A percentile compares a stretch with the other conserved stretches of the same genome.
phyloP scores from a whole-genome alignment of 2,888 invertebrate species.

The Acronicta psi region DNA sequence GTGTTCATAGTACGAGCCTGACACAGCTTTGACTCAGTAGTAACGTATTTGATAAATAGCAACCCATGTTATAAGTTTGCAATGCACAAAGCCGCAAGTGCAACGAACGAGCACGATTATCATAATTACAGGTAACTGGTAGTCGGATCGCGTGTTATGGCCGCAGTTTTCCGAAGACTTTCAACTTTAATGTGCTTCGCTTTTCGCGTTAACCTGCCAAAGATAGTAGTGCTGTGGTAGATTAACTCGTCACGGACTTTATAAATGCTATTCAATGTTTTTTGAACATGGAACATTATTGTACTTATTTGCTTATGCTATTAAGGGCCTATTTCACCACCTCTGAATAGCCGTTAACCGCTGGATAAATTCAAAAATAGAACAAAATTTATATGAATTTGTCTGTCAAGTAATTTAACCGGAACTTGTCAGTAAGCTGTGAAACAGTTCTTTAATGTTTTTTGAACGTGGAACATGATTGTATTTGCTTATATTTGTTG shows the following conservation, averaged over 20 bases:
- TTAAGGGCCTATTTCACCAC: no score
- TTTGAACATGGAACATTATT: not conserved
- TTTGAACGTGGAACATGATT: no score
- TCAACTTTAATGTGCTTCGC: constrained; percentile 34
- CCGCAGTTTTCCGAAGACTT: constrained; percentile 34
- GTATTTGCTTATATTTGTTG: no score
- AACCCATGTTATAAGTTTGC: constrained; percentile 11
- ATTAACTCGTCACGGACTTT: not conserved
- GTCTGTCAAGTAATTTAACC: no score
- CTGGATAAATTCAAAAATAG: no score
- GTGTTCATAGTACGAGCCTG: no score
- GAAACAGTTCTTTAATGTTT: no score
- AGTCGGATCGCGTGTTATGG: constrained; percentile 39
- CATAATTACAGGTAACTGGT: constrained; percentile 37
- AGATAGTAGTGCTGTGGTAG: not conserved
- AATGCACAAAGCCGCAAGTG: constrained; percentile 28
- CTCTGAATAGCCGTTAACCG: no score
- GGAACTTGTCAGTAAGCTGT: no score
- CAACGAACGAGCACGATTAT: constrained; percentile 38
- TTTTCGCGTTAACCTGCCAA: constrained; percentile 22
- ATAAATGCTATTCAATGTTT: not conserved
- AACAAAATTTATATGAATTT: no score
- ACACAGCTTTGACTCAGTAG: not conserved
- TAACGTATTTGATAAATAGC: constrained; percentile 12
- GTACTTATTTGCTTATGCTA: no score